phyloP scores from a whole-genome alignment of 2,888 invertebrate genomes.

The Tortrix viridana region DNA sequence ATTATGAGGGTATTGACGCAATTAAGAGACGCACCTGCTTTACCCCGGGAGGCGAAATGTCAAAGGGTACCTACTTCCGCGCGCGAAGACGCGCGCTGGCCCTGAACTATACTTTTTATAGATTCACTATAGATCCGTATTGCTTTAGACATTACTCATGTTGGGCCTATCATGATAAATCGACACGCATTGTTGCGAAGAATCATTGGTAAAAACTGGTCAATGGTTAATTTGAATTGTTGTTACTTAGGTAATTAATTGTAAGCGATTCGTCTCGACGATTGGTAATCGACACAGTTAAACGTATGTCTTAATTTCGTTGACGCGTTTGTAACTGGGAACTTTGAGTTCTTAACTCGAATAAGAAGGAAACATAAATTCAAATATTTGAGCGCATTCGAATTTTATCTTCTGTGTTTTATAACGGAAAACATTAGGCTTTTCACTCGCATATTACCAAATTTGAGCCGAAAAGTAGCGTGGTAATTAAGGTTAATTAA shows the following conservation, averaged over 20 bases:
- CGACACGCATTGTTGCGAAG: conserved; percentile 41
- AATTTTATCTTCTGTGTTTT: conserved; percentile 39
- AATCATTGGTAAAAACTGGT: conserved; percentile 37
- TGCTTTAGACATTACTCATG: conserved; percentile 62
- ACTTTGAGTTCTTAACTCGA: conserved; percentile 11
- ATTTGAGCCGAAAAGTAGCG: conserved; percentile 60
- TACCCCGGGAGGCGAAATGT: conserved; percentile 64
- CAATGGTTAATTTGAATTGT: conserved; percentile 47
- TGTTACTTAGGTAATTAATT: conserved; percentile 41
- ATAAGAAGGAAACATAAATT: conserved; percentile 22
- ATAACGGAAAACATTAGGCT: conserved; percentile 46
- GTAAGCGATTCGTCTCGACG: conserved; percentile 18
- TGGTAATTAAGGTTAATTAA: conserved; percentile 77
- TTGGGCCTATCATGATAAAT: conserved; percentile 56
- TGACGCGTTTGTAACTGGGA: conserved; percentile 16
- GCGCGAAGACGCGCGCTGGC: conserved; percentile 54
- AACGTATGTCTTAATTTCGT: conserved; percentile 26
- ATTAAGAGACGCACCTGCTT: conserved; percentile 67
- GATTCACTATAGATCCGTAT: conserved; percentile 69
- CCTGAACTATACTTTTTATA: conserved; percentile 77
- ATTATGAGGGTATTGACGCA: conserved; percentile 59
- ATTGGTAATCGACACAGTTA: conserved; percentile 24
- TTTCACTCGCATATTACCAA: conserved; percentile 52
- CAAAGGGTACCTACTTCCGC: conserved; percentile 64
- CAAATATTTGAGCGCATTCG: conserved; percentile 8